A percentile compares a stretch with the other conserved stretches of the same genome.
Evolutionary conservation across 2,888 invertebrate species (phyloP).

Genomic region (Fabriciana adippe): DNA sequence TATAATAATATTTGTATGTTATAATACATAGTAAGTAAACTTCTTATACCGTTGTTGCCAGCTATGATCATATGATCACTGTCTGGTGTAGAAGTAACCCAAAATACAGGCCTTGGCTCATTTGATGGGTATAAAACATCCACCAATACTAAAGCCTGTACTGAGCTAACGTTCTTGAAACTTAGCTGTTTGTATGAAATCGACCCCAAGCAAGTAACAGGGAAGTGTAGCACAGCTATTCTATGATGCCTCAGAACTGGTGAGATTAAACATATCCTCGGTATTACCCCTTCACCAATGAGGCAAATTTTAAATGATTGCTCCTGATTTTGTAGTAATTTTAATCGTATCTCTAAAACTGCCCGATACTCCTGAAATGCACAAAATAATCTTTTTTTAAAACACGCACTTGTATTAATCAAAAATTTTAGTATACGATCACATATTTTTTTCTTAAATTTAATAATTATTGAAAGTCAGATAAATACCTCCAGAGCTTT

Average conservation of each 20-base stretch:
- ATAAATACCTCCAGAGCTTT: slow-evolving; percentile 59
- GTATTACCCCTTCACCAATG: slow-evolving; percentile 74
- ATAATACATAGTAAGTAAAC: neutral
- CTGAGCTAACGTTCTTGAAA: slow-evolving; percentile 65
- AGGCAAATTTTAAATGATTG: slow-evolving; percentile 70
- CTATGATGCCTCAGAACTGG: slow-evolving; percentile 57
- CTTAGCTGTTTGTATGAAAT: slow-evolving; percentile 55
- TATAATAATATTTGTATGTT: neutral
- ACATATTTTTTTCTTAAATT: neutral
- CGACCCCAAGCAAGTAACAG: slow-evolving; percentile 72
- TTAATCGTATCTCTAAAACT: slow-evolving; percentile 69
- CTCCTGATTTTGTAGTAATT: slow-evolving; percentile 65
- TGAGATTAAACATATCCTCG: slow-evolving; percentile 61
- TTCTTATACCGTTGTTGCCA: slow-evolving; percentile 52
- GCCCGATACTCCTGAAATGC: slow-evolving; percentile 69
- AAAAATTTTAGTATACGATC: too few relatives aligned
- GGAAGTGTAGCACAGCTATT: slow-evolving; percentile 56
- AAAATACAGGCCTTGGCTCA: slow-evolving; percentile 64
- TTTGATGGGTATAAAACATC: slow-evolving; percentile 50
- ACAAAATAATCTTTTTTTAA: slow-evolving; percentile 3
- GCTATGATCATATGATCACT: slow-evolving; percentile 49
- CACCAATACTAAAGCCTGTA: slow-evolving; percentile 55
- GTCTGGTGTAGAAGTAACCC: slow-evolving; percentile 51
- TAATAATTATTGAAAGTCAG: neutral
- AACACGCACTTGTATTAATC: neutral